Conservation (phyloP, 2,797 vertebrate genomes). For the Acestrorhynchus altus region DNA sequence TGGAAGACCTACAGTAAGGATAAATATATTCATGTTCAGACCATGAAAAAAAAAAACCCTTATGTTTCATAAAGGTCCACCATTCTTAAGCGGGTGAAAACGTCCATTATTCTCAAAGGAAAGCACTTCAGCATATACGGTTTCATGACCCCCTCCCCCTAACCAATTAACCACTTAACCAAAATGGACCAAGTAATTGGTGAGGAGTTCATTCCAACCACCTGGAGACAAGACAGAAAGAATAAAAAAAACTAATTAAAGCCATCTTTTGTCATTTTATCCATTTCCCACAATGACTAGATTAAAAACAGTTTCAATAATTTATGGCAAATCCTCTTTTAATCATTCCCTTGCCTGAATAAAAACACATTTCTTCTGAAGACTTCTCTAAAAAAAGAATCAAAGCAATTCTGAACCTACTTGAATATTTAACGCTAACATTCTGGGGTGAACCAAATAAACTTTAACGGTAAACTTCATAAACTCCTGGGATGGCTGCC, state of each 20-base stretch:
- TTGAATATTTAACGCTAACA: slow-evolving; percentile 34
- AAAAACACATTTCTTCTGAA: slow-evolving; percentile 17
- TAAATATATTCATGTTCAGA: slow-evolving; percentile 6
- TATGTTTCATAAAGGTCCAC: neutral
- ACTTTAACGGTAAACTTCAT: slow-evolving; percentile 35
- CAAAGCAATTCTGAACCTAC: slow-evolving; percentile 34
- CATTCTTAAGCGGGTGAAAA: neutral
- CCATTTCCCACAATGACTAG: slow-evolving; percentile 36
- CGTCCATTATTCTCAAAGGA: neutral
- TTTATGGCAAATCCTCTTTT: slow-evolving; percentile 43
- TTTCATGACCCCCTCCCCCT: neutral
- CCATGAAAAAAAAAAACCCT: neutral
- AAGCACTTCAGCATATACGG: neutral
- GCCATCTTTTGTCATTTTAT: slow-evolving; percentile 23
- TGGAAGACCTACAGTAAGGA: neutral
- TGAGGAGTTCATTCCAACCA: neutral
- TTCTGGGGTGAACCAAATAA: slow-evolving; percentile 35
- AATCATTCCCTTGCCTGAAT: slow-evolving; percentile 27
- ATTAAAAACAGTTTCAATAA: slow-evolving; percentile 44
- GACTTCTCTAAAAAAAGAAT: slow-evolving; percentile 24
- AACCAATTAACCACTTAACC: slow-evolving; percentile 10
- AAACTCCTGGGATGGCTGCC: slow-evolving; percentile 28
- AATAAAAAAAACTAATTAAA: slow-evolving; percentile 29
- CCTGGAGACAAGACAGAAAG: neutral
- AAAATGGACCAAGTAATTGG: neutral